Percentiles rank a stretch among this genome's conserved stretches.
phyloP scores from a whole-genome alignment of 2,888 invertebrate genomes.

The Netelia inedita region DNA sequence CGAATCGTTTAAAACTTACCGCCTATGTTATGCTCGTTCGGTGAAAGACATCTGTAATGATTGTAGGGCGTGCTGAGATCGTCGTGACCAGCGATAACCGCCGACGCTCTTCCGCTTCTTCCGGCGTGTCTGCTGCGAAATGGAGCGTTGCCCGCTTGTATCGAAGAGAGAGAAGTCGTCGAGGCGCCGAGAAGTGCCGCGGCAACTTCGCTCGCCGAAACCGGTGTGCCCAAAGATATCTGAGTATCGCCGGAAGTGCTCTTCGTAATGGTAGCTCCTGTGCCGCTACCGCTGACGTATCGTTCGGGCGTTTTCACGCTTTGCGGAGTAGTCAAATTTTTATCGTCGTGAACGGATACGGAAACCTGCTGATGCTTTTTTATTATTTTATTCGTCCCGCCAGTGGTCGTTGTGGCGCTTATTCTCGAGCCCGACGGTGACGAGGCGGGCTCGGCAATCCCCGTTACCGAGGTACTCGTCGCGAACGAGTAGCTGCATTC shows the following conservation, averaged over 20 bases:
- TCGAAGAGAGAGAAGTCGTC: conserved; percentile 84
- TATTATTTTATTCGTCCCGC: conserved; percentile 2
- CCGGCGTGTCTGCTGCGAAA: conserved; percentile 79
- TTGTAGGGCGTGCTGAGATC: conserved; percentile 91
- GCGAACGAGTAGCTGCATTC: conserved; percentile 78
- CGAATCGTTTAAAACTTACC: conserved; percentile 71
- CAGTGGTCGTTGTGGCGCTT: conserved; percentile 21
- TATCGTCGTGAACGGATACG: conserved; percentile 82
- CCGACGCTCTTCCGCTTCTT: conserved; percentile 58
- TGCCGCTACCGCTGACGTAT: neutral
- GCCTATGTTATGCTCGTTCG: conserved; percentile 86
- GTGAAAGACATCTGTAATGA: conserved; percentile 90
- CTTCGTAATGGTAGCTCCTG: conserved; percentile 83
- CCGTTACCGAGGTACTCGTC: conserved; percentile 69
- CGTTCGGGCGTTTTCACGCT: conserved; percentile 69
- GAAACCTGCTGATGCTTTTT: conserved; percentile 71
- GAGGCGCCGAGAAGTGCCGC: conserved; percentile 86
- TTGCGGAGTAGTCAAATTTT: conserved; percentile 70
- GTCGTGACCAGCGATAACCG: conserved; percentile 85
- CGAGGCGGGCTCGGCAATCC: conserved; percentile 71
- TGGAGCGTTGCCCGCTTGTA: conserved; percentile 69
- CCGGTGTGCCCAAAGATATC: conserved; percentile 84
- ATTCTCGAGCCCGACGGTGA: conserved; percentile 70
- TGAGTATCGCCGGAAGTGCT: conserved; percentile 86
- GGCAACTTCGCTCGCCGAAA: conserved; percentile 86